Evolutionary conservation across 2,797 vertebrate species (phyloP).

Genomic region (Taenioides sp.): DNA sequence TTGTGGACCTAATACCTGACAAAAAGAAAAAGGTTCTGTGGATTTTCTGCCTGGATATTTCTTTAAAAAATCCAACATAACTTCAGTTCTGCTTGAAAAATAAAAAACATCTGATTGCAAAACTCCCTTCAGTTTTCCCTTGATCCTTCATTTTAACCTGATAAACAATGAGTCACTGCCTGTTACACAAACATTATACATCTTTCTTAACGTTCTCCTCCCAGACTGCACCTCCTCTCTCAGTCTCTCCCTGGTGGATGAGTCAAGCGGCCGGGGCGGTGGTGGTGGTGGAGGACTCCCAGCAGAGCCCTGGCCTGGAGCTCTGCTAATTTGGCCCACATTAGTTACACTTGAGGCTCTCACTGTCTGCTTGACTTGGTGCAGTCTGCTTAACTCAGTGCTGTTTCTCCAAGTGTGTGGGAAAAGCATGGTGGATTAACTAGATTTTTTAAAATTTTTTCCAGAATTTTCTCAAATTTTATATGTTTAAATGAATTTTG

Average conservation of each 20-base stretch:
- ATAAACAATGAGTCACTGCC: constrained; percentile 25
- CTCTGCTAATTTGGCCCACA: constrained; percentile 52
- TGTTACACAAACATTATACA: constrained; percentile 5
- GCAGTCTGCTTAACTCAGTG: not conserved
- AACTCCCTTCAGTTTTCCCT: not conserved
- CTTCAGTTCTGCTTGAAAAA: not conserved
- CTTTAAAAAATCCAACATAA: not conserved
- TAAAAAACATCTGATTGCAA: not conserved
- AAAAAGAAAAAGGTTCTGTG: not conserved
- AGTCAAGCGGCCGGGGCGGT: constrained; percentile 27
- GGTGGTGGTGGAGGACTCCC: constrained; percentile 41
- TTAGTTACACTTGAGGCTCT: constrained; percentile 51
- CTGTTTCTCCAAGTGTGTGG: not conserved
- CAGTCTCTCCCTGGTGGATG: constrained; percentile 48
- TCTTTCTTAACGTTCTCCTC: not conserved
- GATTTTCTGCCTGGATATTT: not conserved
- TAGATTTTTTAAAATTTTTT: not conserved
- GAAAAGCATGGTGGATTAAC: not conserved
- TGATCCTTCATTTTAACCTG: no score
- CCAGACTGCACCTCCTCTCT: not conserved
- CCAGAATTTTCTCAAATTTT: not conserved
- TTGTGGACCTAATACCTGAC: not conserved
- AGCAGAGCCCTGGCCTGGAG: constrained; percentile 37
- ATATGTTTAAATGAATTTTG: no score
- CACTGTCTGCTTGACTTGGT: constrained; percentile 27